phyloP scores from a whole-genome alignment of 2,888 invertebrate species.

The Melanotus villosus region DNA sequence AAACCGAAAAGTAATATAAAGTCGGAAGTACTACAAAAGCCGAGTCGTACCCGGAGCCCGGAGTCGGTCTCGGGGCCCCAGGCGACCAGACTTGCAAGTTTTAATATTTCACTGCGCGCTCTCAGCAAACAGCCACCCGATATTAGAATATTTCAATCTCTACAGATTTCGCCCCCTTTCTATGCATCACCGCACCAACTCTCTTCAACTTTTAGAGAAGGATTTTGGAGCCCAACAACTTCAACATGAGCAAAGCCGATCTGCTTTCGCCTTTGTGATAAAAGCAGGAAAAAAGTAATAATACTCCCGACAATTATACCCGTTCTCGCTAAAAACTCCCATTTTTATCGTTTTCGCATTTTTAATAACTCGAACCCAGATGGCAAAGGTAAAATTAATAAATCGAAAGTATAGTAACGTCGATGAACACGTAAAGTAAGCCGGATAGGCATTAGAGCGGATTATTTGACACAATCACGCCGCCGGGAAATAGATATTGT shows the following conservation, averaged over 20 bases:
- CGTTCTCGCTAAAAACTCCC: conserved; percentile 17
- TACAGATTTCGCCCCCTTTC: conserved; percentile 61
- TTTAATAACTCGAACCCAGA: no score
- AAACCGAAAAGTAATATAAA: conserved; percentile 47
- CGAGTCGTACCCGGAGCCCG: conserved; percentile 42
- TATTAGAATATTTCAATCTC: conserved; percentile 69
- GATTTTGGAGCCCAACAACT: conserved; percentile 44
- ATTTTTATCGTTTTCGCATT: background rate
- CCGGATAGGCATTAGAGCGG: background rate
- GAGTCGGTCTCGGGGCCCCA: conserved; percentile 52
- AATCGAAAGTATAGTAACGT: background rate
- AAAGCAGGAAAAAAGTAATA: conserved; percentile 36
- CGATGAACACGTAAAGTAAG: background rate
- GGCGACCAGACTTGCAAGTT: conserved; percentile 57
- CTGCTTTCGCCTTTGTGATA: conserved; percentile 34
- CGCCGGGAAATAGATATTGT: conserved; percentile 17
- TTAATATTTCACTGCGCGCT: conserved; percentile 61
- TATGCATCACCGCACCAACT: conserved; percentile 52
- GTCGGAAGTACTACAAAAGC: conserved; percentile 48
- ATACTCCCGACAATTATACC: conserved; percentile 33
- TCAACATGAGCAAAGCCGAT: conserved; percentile 35
- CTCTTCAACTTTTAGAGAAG: conserved; percentile 47
- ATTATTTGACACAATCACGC: conserved; percentile 10
- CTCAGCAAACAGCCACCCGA: conserved; percentile 60
- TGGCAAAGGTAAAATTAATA: background rate